Base-by-base conservation (phyloP, 2,888 invertebrate genomes). In the Parascotia fuliginaria region DNA sequence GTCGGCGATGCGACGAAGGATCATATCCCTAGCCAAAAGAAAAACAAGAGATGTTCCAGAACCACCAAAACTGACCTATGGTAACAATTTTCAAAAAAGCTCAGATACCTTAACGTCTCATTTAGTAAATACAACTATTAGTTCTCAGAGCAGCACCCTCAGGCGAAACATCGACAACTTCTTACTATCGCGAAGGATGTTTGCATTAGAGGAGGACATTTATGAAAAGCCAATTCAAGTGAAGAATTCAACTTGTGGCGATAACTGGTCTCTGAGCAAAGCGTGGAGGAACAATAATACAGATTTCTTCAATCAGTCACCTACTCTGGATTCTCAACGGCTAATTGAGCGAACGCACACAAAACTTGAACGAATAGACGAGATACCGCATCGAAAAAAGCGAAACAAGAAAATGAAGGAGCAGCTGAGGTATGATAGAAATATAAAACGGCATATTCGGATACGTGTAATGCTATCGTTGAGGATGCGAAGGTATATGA, bases 381-480 rank as follows among this genome's bases (percentile, higher is more conserved):
- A 92, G 65, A 69, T 89, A 9, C 91, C 91, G 3, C 71, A 74
- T 7, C 75, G 76, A 49, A 85, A 78, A 65, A 82, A 80, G 56
- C 60, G 81, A 19, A 82, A 81, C 39, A 84, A 81, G 58, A 82
- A 81, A 62, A 49, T 92, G 33, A 93, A 93, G 60, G 92, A 93
- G 56, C 90, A 92, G 55, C 45, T 92, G 44, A 83, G 92, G 14
- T 93, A 93, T 47, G 94, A 94, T 63, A 92, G 93, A 55, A 93
- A 94, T 67, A 93, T 94, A 1, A 94, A 94, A 42, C 85, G 94
- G 15, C 94, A 95, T 71, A 93, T 95, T 15, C 89, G 94, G 47
- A 93, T 95, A 13, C 88, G 95, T 11, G 93, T 95, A 38, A 94
- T 95, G 93, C 83, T 95, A 65, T 94, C 95, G 9, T 81, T 95